These are phyloP conservation scores for Muschampia plurimacula DNA, from an alignment of 2,888 invertebrate species.

Conservation along the genomic window DNA sequence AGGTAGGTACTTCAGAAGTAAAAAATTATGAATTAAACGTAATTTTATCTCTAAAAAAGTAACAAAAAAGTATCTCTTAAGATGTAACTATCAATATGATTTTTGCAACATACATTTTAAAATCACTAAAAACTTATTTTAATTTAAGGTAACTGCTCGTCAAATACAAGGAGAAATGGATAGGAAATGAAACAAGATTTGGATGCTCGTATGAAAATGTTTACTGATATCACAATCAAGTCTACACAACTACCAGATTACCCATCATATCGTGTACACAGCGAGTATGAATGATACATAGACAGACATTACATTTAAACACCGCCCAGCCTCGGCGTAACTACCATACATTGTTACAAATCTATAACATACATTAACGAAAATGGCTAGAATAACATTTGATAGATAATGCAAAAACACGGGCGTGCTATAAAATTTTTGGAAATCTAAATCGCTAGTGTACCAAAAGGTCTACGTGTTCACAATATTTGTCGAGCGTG, in stretches of 20 bases:
- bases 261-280: conserved; percentile 75
- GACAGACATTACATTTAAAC: conserved; percentile 61
- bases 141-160: too few relatives aligned
- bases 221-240: conserved; percentile 86
- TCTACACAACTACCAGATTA: conserved; percentile 83
- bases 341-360: conserved; percentile 42
- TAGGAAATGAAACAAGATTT: conserved; percentile 58
- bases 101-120: too few relatives aligned
- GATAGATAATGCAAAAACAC: conserved; percentile 29
- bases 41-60: too few relatives aligned
- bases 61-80: too few relatives aligned
- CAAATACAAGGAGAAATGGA: not conserved
- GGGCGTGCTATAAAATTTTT: conserved; percentile 68
- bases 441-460: conserved; percentile 60
- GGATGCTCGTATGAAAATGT: conserved; percentile 86
- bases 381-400: conserved; percentile 45
- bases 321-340: conserved; percentile 49
- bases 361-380: conserved; percentile 44
- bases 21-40: too few relatives aligned
- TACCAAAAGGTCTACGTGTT: conserved; percentile 54
- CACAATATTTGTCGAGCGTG: conserved; percentile 51
- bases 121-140: too few relatives aligned
- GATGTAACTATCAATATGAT: too few relatives aligned
- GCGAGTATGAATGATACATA: conserved; percentile 73
- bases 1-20: not conserved